Evolutionary conservation across 2,797 vertebrate genomes (phyloP), one percentile per base, ranked within the genome.

Genomic region (Sparus aurata): DNA sequence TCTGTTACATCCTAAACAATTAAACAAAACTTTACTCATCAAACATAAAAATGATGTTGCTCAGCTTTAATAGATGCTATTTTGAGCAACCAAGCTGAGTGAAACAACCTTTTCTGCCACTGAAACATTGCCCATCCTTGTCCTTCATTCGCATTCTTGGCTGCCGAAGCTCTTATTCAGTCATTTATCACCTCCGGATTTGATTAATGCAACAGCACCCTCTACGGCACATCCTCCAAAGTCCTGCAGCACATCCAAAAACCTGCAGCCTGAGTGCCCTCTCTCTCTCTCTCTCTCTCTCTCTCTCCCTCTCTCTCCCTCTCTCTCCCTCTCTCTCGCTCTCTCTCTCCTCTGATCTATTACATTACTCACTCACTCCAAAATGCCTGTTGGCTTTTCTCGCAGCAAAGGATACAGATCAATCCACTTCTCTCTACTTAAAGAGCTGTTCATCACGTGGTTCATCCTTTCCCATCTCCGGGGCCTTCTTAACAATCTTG

Each of bases 141-240:
- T 75, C 76, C 83, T 83, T 87, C 45, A 82, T 77, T 71, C 30
- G 58, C 18, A 66, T 59, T 77, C 75, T 87, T 88, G 83, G 80
- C 85, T 65, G 68, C 55, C 71, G 49, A 79, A 83, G 49, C 30
- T 74, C 83, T 84, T 67, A 77, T 82, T 85, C 67, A 74, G 66
- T 53, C 74, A 71, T 90, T 86, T 65, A 85, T 91, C 85, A 82
- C 73, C 25, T 83, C 68, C 43, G 58, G 34, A 76, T 85, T 88
- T 88, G 75, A 91, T 88, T 90, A 84, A 93, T 87, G 85, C 88
- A 92, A 91, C 78, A 92, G 89, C 89, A 73, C 87, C 90, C 87
- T 90, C 89, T 90, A 80, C 0, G 45, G 88, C 76, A 77, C 80
- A 82, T 68, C 74, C 55, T 83, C 61, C 52, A 79, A 78, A 84